Conservation (phyloP, 1,140 invertebrate species). For the Eumaeus atala region DNA sequence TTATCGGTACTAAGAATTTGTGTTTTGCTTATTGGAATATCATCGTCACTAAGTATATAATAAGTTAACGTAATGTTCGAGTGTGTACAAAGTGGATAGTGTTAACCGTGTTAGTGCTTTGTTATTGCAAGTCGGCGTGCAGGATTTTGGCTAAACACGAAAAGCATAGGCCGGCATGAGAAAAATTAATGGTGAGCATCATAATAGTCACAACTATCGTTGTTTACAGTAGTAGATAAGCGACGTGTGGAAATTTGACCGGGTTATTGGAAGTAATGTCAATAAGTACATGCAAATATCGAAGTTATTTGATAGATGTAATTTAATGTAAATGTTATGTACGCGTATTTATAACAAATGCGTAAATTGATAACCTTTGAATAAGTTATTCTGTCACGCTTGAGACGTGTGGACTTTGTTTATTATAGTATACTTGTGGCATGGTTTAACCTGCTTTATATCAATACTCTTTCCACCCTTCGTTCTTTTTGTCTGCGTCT, state of each 20-base stretch:
- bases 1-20: constrained; percentile 35
- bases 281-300: constrained; percentile 4
- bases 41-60: background rate
- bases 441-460: no score
- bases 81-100: constrained; percentile 32
- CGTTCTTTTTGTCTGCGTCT: no score
- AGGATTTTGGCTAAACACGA: constrained; percentile 65
- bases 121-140: constrained; percentile 53
- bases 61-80: background rate
- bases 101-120: constrained; percentile 58
- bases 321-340: background rate
- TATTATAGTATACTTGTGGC: no score
- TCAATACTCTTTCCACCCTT: no score
- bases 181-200: constrained; percentile 66
- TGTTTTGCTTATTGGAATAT: constrained; percentile 18
- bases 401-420: background rate
- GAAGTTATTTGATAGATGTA: constrained; percentile 20
- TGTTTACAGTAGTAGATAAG: background rate
- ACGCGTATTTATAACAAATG: background rate
- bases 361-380: constrained; percentile 21
- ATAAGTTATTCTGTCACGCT: constrained; percentile 17
- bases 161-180: constrained; percentile 62
- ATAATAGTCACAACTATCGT: constrained; percentile 6
- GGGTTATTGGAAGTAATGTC: no score
- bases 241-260: background rate